Conservation (phyloP, 2,797 vertebrate genomes). For the Dromococcyx pavoninus region DNA sequence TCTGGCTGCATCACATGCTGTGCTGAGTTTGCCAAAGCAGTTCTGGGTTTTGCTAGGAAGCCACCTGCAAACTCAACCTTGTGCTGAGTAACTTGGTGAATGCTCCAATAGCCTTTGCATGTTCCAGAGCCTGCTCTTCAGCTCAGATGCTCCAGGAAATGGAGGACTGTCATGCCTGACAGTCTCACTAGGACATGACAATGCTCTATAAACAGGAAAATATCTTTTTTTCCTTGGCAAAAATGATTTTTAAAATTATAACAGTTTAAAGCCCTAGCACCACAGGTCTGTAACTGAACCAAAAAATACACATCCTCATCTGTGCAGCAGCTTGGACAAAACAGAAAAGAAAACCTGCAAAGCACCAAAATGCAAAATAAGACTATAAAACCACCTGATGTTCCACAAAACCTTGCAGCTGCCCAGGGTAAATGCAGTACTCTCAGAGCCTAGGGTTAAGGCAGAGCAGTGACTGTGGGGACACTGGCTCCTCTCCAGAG, state of each 20-base stretch:
- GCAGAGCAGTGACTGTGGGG: neutral
- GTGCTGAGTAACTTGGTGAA: neutral
- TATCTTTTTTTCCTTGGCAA: neutral
- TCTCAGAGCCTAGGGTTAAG: neutral
- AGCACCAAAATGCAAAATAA: neutral
- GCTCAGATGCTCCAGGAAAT: neutral
- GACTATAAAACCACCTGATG: neutral
- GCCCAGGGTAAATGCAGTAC: neutral
- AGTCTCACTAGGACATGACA: neutral
- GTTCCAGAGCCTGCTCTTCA: neutral
- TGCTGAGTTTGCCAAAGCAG: neutral
- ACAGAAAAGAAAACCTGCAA: neutral
- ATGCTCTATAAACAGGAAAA: accelerated
- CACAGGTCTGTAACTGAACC: neutral
- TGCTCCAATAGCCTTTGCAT: neutral
- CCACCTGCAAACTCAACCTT: neutral
- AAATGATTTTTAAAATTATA: neutral
- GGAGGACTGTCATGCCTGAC: neutral
- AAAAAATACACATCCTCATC: neutral
- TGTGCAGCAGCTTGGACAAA: neutral
- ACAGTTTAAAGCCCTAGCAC: neutral
- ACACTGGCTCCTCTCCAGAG: neutral
- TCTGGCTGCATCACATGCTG: neutral
- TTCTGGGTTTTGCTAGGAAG: neutral
- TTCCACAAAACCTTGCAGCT: neutral